A percentile compares a stretch with the other conserved stretches of the same genome.
phyloP scores from a whole-genome alignment of 2,113 vertebrate species.

The Budorcas taxicolor region DNA sequence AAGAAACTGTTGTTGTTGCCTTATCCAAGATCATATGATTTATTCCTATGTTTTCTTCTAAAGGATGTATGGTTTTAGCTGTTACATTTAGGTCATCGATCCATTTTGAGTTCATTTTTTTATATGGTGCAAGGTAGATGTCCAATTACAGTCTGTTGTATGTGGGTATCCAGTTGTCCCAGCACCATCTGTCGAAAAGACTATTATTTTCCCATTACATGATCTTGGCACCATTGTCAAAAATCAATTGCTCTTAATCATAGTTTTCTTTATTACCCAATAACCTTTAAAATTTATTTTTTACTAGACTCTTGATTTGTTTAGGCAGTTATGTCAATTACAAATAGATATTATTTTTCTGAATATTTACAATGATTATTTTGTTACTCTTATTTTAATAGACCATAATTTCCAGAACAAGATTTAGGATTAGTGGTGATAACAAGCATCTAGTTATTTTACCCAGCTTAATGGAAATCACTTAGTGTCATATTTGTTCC shows the following conservation, averaged over 20 bases:
- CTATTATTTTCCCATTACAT: not conserved
- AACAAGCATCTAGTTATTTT: not conserved
- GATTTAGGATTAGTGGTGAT: not conserved
- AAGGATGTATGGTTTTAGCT: not conserved
- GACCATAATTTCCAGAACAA: not conserved
- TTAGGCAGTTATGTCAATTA: not conserved
- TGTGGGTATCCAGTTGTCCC: not conserved
- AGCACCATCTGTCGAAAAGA: not conserved
- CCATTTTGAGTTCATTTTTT: not conserved
- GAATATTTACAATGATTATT: not conserved
- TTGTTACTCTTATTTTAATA: not conserved
- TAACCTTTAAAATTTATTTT: conserved; percentile 3
- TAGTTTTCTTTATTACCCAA: not conserved
- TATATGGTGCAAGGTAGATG: not conserved
- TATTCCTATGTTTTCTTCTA: not conserved
- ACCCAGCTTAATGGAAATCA: not conserved
- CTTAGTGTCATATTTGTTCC: not conserved
- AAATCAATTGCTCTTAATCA: not conserved
- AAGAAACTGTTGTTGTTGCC: not conserved
- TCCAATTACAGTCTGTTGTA: not conserved
- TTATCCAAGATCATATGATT: not conserved
- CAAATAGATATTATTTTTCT: not conserved
- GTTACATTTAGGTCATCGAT: not conserved
- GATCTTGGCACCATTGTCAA: not conserved
- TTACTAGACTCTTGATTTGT: not conserved